Conservation (phyloP, 2,888 invertebrate genomes). For the Serripes groenlandicus region DNA sequence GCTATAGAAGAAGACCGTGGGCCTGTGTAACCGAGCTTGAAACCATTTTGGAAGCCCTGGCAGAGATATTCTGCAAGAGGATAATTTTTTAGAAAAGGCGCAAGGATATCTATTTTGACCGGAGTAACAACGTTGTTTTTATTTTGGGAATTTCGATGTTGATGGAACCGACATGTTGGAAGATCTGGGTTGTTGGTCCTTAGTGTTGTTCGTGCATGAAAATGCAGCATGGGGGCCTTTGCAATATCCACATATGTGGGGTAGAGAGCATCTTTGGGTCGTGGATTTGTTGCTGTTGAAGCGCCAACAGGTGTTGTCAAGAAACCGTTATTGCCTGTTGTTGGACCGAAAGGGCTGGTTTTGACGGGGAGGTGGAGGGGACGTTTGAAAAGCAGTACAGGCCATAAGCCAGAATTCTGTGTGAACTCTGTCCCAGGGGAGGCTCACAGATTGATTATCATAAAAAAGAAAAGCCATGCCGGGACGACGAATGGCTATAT, state of each 20-base stretch:
- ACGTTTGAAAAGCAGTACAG: too few species aligned
- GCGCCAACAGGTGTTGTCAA: constrained; percentile 1
- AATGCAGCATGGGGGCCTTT: neutral
- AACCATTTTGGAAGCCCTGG: constrained; percentile 8
- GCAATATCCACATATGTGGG: constrained; percentile 14
- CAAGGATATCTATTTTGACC: neutral
- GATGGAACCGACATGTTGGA: too few species aligned
- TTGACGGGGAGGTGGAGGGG: too few species aligned
- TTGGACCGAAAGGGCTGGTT: too few species aligned
- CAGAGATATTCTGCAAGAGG: neutral
- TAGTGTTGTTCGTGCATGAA: too few species aligned
- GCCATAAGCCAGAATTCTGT: too few species aligned
- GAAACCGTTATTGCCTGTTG: neutral
- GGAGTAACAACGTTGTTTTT: neutral
- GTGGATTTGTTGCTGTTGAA: neutral
- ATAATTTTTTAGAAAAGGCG: neutral
- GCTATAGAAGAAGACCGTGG: neutral
- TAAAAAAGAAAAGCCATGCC: too few species aligned
- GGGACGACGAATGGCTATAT: too few species aligned
- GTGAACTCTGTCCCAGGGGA: too few species aligned
- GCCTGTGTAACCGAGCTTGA: constrained; percentile 16
- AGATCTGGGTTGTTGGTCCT: too few species aligned
- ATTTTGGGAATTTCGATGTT: too few species aligned
- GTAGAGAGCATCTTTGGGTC: neutral
- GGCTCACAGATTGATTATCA: too few species aligned